phyloP scores from a whole-genome alignment of 2,888 invertebrate genomes.

The Aspidapion aeneum region DNA sequence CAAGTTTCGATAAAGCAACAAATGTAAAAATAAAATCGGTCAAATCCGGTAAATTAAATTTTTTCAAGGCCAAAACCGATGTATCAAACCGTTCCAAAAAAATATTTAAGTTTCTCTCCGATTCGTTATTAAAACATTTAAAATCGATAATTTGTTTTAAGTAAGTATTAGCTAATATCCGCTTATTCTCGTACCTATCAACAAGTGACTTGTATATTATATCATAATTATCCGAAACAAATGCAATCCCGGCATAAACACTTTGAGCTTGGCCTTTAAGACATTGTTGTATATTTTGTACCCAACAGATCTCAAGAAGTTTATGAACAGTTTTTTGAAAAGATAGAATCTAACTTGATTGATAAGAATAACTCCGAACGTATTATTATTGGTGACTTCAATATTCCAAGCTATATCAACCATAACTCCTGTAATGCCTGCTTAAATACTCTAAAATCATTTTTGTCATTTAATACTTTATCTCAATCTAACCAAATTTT shows the following conservation, averaged over 20 bases:
- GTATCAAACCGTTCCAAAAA: background rate
- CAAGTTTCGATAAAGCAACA: background rate
- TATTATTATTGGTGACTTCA: too few species aligned
- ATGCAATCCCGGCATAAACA: background rate
- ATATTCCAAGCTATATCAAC: too few species aligned
- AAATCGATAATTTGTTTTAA: background rate
- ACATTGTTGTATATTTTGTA: too few species aligned
- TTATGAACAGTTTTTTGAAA: too few species aligned
- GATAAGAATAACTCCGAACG: too few species aligned
- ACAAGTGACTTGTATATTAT: background rate
- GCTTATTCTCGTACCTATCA: background rate
- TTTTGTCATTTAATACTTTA: too few species aligned
- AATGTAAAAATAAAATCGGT: background rate
- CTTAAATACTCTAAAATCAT: too few species aligned
- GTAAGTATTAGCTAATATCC: background rate
- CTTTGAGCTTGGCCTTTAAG: background rate
- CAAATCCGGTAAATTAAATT: background rate
- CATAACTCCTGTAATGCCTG: too few species aligned
- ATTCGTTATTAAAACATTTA: background rate
- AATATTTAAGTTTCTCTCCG: background rate
- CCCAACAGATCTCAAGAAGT: too few species aligned
- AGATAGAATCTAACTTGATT: too few species aligned
- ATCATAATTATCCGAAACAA: background rate
- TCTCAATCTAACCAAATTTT: too few species aligned
- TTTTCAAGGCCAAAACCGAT: background rate